Percentiles rank a stretch among this genome's conserved stretches.
Evolutionary conservation across 2,113 vertebrate genomes (phyloP).

Genomic region (Pelobates fuscus): DNA sequence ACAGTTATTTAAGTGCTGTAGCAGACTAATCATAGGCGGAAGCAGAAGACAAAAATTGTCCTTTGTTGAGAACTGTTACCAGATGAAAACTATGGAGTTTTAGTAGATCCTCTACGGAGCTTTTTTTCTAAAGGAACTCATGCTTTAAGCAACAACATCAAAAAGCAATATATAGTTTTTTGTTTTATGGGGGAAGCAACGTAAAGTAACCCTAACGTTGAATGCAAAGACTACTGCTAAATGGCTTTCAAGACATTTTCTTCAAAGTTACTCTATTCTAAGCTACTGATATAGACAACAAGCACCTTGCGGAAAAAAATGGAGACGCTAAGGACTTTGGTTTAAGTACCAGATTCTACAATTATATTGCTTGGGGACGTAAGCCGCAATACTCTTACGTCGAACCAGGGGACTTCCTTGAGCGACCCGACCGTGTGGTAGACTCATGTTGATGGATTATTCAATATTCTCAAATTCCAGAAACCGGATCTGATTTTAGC

Average conservation of each 20-base stretch:
- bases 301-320: slow-evolving; percentile 35
- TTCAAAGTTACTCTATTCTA: slow-evolving; percentile 48
- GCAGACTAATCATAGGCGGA: not conserved
- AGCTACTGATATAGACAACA: slow-evolving; percentile 57
- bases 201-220: slow-evolving; percentile 5
- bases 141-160: slow-evolving; percentile 10
- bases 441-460: not conserved
- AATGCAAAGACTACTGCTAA: slow-evolving; percentile 50
- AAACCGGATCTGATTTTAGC: not conserved
- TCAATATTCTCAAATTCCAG: slow-evolving; percentile 13
- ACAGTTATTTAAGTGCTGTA: not conserved
- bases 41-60: slow-evolving; percentile 5
- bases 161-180: slow-evolving; percentile 35
- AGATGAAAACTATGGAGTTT: not conserved
- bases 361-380: slow-evolving; percentile 17
- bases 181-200: slow-evolving; percentile 16
- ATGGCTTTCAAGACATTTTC: slow-evolving; percentile 62
- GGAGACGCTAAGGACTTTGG: slow-evolving; percentile 23
- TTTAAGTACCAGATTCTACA: slow-evolving; percentile 8
- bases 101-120: slow-evolving; percentile 3
- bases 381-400: not conserved
- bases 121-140: not conserved
- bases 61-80: not conserved
- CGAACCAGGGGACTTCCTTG: not conserved
- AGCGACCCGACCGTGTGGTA: not conserved